Evolutionary conservation across 2,113 vertebrate genomes (phyloP).

Genomic region (Diglossa brunneiventris): DNA sequence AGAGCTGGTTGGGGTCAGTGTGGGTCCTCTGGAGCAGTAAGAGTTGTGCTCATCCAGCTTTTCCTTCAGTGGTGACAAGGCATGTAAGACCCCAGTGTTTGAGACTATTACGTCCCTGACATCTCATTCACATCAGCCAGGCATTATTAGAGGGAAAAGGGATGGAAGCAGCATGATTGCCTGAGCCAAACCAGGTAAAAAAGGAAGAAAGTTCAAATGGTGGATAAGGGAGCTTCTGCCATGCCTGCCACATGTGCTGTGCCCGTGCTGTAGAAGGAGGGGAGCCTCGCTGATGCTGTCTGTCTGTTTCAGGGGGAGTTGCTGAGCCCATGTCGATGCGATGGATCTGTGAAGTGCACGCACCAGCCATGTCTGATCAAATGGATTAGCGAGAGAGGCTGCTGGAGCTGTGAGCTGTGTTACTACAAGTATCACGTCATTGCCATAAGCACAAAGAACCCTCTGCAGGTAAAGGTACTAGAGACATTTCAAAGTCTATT

Average conservation of each 20-base stretch:
- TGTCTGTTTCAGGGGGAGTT: slow-evolving; percentile 87
- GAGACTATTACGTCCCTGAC: neutral
- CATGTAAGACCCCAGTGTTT: fast-evolving
- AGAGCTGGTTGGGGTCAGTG: neutral
- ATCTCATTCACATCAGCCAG: neutral
- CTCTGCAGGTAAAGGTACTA: slow-evolving; percentile 89
- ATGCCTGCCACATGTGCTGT: fast-evolving
- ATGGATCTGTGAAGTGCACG: slow-evolving; percentile 94
- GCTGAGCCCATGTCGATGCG: slow-evolving; percentile 94
- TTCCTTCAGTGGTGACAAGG: neutral
- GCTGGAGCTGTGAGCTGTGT: slow-evolving; percentile 98
- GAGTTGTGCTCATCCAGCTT: neutral
- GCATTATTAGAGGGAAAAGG: neutral
- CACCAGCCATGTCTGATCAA: slow-evolving; percentile 99
- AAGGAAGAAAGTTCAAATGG: neutral
- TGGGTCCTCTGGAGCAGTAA: neutral
- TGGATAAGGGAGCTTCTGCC: neutral
- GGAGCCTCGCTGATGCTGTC: neutral
- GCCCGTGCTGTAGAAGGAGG: neutral
- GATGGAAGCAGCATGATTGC: neutral
- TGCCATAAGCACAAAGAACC: slow-evolving; percentile 99
- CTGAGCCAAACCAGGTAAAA: neutral
- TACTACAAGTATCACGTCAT: slow-evolving; percentile 99
- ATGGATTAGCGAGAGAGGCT: slow-evolving; percentile 98
- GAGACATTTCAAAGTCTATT: slow-evolving; percentile 70